Conservation (phyloP, 2,113 vertebrate species). For the Willisornis vidua region DNA sequence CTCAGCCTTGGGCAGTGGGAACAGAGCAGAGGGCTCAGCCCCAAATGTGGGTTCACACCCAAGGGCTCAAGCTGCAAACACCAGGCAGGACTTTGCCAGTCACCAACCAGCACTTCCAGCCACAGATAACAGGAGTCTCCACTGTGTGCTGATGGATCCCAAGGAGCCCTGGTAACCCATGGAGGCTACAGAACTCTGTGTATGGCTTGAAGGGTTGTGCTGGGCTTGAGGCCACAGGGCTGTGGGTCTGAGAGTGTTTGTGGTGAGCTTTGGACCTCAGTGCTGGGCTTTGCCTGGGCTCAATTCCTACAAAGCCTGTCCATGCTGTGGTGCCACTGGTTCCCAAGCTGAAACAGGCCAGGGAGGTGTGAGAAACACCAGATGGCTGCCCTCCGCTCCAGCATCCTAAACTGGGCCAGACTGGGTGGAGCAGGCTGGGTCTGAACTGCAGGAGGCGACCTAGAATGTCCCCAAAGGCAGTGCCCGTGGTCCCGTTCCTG, state of each 20-base stretch:
- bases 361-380: background rate
- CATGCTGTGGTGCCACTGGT: background rate
- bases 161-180: background rate
- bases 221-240: background rate
- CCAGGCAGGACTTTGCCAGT: background rate
- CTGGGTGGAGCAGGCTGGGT: background rate
- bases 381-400: background rate
- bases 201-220: background rate
- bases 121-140: background rate
- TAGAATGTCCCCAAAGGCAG: background rate
- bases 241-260: background rate
- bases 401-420: background rate
- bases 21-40: background rate
- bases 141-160: background rate
- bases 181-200: background rate
- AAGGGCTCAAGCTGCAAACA: background rate
- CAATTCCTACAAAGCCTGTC: background rate
- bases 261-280: background rate
- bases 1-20: background rate
- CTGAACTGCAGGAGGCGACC: background rate
- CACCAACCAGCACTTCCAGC: background rate
- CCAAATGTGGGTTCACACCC: background rate
- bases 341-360: background rate
- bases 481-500: rapidly evolving
- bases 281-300: background rate